Percentiles rank a stretch among this genome's conserved stretches.
Conservation (phyloP, 2,113 vertebrate genomes). For the Myodes glareolus region DNA sequence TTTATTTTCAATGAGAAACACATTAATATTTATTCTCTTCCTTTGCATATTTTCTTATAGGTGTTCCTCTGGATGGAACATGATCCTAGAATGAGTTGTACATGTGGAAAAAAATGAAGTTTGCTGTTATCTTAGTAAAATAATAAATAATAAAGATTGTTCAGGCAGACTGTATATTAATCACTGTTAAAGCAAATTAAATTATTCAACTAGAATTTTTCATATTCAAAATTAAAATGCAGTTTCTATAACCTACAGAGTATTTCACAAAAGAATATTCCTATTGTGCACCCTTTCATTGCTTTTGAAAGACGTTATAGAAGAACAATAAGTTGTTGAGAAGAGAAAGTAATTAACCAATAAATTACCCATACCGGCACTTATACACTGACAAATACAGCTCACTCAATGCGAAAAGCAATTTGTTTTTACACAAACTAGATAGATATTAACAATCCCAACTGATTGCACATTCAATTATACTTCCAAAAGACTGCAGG, state of each 20-base stretch:
- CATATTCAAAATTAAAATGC: not conserved
- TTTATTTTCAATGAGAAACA: conserved; percentile 56
- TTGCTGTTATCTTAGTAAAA: conserved; percentile 29
- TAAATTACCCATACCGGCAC: not conserved
- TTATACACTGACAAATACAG: not conserved
- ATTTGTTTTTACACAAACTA: not conserved
- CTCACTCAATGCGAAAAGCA: conserved; percentile 22
- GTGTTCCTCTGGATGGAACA: conserved; percentile 63
- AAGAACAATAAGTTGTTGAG: not conserved
- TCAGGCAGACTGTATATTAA: not conserved
- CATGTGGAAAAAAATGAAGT: not conserved
- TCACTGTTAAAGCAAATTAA: conserved; percentile 19
- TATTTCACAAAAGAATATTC: not conserved
- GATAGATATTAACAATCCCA: conserved; percentile 17
- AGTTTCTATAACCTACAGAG: not conserved
- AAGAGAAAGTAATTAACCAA: conserved; percentile 6
- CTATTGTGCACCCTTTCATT: not conserved
- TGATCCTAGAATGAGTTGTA: not conserved
- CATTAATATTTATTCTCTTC: conserved; percentile 50
- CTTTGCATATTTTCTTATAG: conserved; percentile 58
- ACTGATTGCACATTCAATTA: not conserved
- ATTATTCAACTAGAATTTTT: conserved; percentile 24
- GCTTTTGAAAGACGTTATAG: not conserved
- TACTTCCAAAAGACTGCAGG: not conserved
- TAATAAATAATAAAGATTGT: not conserved